Evolutionary conservation across 2,113 vertebrate species (phyloP), one percentile per base, ranked within the genome.

Genomic region (Ochotona curzoniae): DNA sequence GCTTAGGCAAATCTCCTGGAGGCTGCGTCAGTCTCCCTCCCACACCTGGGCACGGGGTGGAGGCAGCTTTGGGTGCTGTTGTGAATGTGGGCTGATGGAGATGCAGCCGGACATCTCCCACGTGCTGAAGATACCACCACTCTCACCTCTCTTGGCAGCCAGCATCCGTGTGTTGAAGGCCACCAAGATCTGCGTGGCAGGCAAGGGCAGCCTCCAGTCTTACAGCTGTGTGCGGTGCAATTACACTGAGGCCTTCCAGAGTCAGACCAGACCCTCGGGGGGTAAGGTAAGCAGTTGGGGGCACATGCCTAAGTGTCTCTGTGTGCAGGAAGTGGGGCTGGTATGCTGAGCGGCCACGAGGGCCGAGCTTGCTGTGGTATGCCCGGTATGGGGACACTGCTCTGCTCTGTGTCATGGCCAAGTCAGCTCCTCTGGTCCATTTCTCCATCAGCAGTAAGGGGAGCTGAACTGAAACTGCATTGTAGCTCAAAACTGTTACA

Each of bases 91-190:
- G 11, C 47, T 14, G 17, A 28, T 6, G 38, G 38, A 44, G 38
- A 20, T 44, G 11, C 15, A 1, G 15, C 49, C 25, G 8, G 44
- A 35, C 30, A 26, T 8, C 11, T 2, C 70, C 8, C 3, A 67
- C 23, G n/a, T 6, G 18, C 61, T 81, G 63, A 76, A 38, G 57
- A 30, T 71, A 90, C 44, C 51, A 20, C 23, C 17, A n/a, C 18
- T 80, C 30, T 83, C 75, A 20, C n/a, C 44, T 78, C 2, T 94
- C 88, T 81, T 47, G 60, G 60, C 87, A 97, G 97, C 95, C 67
- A 97, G 97, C 78, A 97, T 98, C 89, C 87, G 57, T 69, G 54
- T 89, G 23, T 76, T 97, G 91, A 97, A 89, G 67, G 97, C 96
- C 70, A 97, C 97, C 69, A 97, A 97, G 93, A 97, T 98, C 69